Percentiles rank a stretch among this genome's conserved stretches.
phyloP scores from a whole-genome alignment of 2,888 invertebrate genomes.

The Cybosia mesomella region DNA sequence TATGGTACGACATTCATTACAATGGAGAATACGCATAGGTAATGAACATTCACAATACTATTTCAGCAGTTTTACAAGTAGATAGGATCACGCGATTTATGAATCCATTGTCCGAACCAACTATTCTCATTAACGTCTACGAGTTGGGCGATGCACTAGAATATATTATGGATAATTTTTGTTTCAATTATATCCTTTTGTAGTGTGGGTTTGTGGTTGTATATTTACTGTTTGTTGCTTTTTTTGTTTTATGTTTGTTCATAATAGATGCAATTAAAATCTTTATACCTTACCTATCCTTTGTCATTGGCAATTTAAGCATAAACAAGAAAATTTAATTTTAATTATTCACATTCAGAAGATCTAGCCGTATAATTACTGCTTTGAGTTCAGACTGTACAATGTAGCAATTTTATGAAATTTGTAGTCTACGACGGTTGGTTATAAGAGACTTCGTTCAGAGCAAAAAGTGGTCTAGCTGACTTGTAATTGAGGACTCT shows the following conservation, averaged over 20 bases:
- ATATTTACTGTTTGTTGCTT: slow-evolving; percentile 35
- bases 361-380: neutral
- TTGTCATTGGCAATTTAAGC: neutral
- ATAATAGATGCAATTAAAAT: neutral
- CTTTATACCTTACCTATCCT: neutral
- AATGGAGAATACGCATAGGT: slow-evolving; percentile 71
- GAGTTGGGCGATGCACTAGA: slow-evolving; percentile 57
- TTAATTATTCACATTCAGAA: neutral
- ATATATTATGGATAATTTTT: slow-evolving; percentile 61
- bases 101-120: slow-evolving; percentile 75
- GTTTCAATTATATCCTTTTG: slow-evolving; percentile 49
- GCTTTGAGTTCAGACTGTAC: neutral
- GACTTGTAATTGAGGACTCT: too few species aligned
- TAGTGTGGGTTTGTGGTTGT: slow-evolving; percentile 40
- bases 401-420: too few species aligned
- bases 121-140: slow-evolving; percentile 76
- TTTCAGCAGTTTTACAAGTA: slow-evolving; percentile 72
- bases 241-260: neutral
- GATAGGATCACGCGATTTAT: slow-evolving; percentile 79
- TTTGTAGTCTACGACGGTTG: too few species aligned
- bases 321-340: neutral
- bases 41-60: slow-evolving; percentile 72
- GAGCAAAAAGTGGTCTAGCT: too few species aligned
- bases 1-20: slow-evolving; percentile 73
- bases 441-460: too few species aligned